A percentile compares a stretch with the other conserved stretches of the same genome.
phyloP scores from a whole-genome alignment of 2,113 vertebrate species.

The Lagopus leucura region DNA sequence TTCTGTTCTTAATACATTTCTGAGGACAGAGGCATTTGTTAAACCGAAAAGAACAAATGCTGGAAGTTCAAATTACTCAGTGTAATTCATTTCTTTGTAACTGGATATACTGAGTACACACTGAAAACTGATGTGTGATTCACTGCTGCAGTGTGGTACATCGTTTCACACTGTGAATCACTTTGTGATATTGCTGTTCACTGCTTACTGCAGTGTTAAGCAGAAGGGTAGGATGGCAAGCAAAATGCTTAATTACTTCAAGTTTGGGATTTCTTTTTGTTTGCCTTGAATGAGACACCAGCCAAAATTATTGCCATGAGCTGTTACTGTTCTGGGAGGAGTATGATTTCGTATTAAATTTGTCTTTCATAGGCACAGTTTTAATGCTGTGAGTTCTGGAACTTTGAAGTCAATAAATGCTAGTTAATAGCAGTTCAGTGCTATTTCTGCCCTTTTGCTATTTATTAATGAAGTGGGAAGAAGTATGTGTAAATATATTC shows the following conservation, averaged over 20 bases:
- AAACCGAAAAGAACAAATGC: background rate
- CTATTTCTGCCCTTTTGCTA: background rate
- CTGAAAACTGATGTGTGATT: background rate
- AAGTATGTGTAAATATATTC: background rate
- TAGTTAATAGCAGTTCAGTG: background rate
- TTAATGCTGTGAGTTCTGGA: background rate
- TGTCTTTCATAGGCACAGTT: background rate
- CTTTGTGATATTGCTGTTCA: background rate
- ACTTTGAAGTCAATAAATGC: background rate
- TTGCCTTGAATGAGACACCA: background rate
- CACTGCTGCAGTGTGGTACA: background rate
- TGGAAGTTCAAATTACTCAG: background rate
- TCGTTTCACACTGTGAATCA: background rate
- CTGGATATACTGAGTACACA: background rate
- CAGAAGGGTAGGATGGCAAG: background rate
- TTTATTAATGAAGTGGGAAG: background rate
- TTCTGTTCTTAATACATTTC: background rate
- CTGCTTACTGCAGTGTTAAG: background rate
- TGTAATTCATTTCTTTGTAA: constrained; percentile 27
- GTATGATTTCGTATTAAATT: background rate
- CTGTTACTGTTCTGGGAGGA: background rate
- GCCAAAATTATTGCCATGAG: background rate
- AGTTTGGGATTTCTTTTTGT: background rate
- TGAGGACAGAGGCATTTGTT: constrained; percentile 3
- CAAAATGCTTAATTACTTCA: background rate